Percentiles rank a stretch among this genome's conserved stretches.
These are phyloP conservation scores for Synanthedon formicaeformis DNA, from an alignment of 2,888 invertebrate genomes.

Conservation along the genomic window DNA sequence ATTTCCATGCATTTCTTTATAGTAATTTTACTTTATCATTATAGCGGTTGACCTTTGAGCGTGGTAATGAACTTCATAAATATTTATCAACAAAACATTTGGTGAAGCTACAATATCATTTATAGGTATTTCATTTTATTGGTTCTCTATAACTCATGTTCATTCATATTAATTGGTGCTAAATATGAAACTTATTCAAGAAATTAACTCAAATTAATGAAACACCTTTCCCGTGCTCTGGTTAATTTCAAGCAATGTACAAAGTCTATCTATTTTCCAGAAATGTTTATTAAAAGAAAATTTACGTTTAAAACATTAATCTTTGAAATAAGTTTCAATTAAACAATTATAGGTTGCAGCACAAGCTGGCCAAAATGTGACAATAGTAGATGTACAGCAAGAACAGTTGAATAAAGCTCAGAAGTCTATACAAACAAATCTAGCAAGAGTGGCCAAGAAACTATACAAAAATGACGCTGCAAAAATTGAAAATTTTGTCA, in stretches of 20 bases:
- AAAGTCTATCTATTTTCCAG: no score
- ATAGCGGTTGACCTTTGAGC: not conserved
- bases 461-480: conserved; percentile 75
- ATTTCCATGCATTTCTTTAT: not conserved
- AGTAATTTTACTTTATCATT: not conserved
- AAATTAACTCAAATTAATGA: no score
- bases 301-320: not conserved
- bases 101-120: no score
- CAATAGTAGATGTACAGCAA: conserved; percentile 81
- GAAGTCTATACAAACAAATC: conserved; percentile 75
- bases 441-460: conserved; percentile 84
- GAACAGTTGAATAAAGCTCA: conserved; percentile 80
- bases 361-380: conserved; percentile 84
- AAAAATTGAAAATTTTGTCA: conserved; percentile 75
- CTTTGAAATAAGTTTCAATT: not conserved
- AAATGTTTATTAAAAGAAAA: no score
- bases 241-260: no score
- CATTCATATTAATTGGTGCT: no score
- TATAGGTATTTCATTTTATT: no score
- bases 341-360: conserved; percentile 77
- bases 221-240: no score
- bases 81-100: not conserved
- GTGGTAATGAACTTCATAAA: not conserved
- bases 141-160: no score
- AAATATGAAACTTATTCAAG: no score